Percentiles rank a stretch among this genome's conserved stretches.
phyloP scores from a whole-genome alignment of 2,797 vertebrate genomes.

The Tachyglossus aculeatus region DNA sequence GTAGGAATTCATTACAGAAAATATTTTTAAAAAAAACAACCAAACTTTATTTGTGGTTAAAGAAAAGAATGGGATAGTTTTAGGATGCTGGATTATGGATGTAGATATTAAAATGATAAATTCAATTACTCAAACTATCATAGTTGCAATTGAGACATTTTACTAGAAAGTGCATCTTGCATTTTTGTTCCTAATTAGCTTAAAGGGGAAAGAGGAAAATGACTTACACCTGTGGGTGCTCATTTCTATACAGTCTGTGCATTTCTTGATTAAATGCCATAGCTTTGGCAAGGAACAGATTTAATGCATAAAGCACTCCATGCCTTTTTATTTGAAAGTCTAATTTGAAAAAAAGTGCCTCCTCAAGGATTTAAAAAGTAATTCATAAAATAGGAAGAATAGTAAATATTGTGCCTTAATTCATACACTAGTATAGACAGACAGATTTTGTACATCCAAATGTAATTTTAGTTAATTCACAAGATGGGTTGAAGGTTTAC shows the following conservation, averaged over 20 bases:
- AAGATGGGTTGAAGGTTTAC: constrained; percentile 77
- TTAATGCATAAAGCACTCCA: constrained; percentile 59
- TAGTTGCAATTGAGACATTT: constrained; percentile 37
- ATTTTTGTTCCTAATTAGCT: constrained; percentile 60
- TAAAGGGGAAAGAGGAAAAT: constrained; percentile 41
- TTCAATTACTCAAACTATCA: constrained; percentile 47
- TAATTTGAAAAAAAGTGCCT: constrained; percentile 76
- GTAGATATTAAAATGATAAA: constrained; percentile 50
- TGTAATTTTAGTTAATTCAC: constrained; percentile 80
- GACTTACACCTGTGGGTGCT: background rate
- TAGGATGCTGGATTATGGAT: constrained; percentile 46
- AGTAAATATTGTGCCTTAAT: constrained; percentile 80
- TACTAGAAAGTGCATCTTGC: constrained; percentile 34
- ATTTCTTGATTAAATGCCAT: constrained; percentile 67
- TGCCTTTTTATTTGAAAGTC: constrained; percentile 64
- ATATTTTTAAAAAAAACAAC: too few species aligned
- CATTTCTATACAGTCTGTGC: constrained; percentile 38
- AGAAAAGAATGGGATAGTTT: constrained; percentile 27
- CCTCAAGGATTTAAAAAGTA: constrained; percentile 79
- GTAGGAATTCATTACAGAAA: constrained; percentile 83
- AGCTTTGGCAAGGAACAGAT: constrained; percentile 60
- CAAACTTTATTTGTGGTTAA: constrained; percentile 33
- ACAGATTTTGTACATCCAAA: constrained; percentile 75
- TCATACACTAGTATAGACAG: constrained; percentile 67
- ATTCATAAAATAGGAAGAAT: constrained; percentile 79